phyloP scores from a whole-genome alignment of 1,140 invertebrate genomes.

The Heliconius congener region DNA sequence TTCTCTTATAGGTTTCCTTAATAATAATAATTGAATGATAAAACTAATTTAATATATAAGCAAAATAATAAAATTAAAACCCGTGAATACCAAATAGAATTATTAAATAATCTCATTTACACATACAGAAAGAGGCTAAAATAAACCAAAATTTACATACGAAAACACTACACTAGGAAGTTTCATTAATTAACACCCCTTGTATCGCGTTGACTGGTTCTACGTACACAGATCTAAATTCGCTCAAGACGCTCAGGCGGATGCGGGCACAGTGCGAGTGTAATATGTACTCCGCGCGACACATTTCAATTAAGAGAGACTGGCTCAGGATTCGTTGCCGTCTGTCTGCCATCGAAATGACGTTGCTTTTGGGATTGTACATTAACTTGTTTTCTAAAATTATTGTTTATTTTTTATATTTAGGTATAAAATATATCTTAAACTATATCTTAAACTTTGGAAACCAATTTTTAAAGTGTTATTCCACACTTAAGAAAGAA shows the following conservation, averaged over 20 bases:
- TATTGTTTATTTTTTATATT: not conserved
- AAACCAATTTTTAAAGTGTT: too few relatives aligned
- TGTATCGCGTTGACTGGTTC: slow-evolving; percentile 28
- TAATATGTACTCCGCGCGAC: slow-evolving; percentile 27
- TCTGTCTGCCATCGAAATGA: slow-evolving; percentile 21
- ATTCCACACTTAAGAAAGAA: too few relatives aligned
- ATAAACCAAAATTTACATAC: slow-evolving; percentile 1
- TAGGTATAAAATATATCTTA: too few relatives aligned
- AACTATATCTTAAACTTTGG: too few relatives aligned
- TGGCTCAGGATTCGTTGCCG: slow-evolving; percentile 23
- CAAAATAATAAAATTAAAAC: too few relatives aligned
- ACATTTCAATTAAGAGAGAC: slow-evolving; percentile 32
- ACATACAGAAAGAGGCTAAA: not conserved
- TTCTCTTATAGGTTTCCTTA: too few relatives aligned
- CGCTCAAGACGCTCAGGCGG: slow-evolving; percentile 29
- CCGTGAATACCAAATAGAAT: too few relatives aligned
- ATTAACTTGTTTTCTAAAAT: not conserved
- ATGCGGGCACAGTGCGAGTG: slow-evolving; percentile 22
- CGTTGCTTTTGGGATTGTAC: slow-evolving; percentile 17
- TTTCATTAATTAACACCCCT: slow-evolving; percentile 32
- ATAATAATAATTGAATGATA: not conserved
- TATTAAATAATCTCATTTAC: not conserved
- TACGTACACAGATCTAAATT: slow-evolving; percentile 28
- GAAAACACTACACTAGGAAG: slow-evolving; percentile 13
- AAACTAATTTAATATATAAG: not conserved